Conservation (phyloP, 1,140 invertebrate species). For the Saccostrea glomerata region DNA sequence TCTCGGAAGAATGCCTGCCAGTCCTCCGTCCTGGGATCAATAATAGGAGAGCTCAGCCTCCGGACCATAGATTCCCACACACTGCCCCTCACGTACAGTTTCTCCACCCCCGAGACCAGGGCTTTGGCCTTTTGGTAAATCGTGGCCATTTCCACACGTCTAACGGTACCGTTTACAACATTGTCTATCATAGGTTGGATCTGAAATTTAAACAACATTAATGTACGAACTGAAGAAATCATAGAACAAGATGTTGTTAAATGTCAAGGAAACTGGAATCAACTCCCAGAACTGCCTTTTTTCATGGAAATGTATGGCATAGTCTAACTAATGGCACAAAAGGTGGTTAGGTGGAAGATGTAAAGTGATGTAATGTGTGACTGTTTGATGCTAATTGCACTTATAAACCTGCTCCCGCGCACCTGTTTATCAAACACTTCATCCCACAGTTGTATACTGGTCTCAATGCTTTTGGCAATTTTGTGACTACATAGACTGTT, state of each 20-base stretch:
- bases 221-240: too few relatives aligned
- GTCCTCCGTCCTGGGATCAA: not conserved
- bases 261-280: not conserved
- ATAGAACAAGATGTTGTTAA: too few relatives aligned
- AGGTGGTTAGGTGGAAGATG: not conserved
- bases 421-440: not conserved
- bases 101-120: not conserved
- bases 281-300: not conserved
- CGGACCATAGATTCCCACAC: not conserved
- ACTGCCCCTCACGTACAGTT: not conserved
- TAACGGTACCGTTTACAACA: not conserved
- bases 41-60: not conserved
- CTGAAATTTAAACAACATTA: not conserved
- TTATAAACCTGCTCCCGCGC: not conserved
- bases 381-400: not conserved
- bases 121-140: not conserved
- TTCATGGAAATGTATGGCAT: not conserved
- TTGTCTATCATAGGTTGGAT: slow-evolving; percentile 1
- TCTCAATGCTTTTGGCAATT: not conserved
- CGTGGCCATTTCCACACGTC: not conserved
- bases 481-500: not conserved
- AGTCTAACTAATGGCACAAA: not conserved
- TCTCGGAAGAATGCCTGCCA: slow-evolving; percentile 17
- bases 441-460: not conserved
- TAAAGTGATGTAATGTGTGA: not conserved